These are phyloP conservation scores for Amphibalanus amphitrite DNA, from an alignment of 1,140 invertebrate species.

Conservation along the genomic window DNA sequence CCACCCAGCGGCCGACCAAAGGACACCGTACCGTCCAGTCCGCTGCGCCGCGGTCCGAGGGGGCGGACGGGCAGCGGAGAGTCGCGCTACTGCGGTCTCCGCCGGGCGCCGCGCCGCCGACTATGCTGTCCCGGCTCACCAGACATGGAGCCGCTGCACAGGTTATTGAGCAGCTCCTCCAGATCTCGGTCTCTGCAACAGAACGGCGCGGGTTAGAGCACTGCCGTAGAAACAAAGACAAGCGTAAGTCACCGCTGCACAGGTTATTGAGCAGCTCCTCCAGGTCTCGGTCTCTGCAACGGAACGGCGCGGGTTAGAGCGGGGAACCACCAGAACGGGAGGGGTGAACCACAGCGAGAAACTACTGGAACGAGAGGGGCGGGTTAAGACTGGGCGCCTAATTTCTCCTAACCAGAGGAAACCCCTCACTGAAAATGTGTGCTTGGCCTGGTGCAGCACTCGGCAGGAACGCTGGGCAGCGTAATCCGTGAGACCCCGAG, in stretches of 20 bases:
- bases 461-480: no score
- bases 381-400: background rate
- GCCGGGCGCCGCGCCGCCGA: conserved; percentile 22
- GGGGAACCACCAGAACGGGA: background rate
- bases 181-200: conserved; percentile 38
- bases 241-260: no score
- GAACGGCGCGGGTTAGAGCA: background rate
- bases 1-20: no score
- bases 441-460: no score
- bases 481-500: no score
- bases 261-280: conserved; percentile 44
- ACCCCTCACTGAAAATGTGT: no score
- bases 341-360: background rate
- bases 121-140: conserved; percentile 21
- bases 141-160: conserved; percentile 29
- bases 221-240: no score
- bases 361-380: background rate
- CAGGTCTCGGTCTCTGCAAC: conserved; percentile 38
- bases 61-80: no score
- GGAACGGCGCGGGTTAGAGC: conserved; percentile 4
- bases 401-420: background rate
- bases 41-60: no score
- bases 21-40: no score
- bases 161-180: conserved; percentile 42
- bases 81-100: no score